These are phyloP conservation scores for Asteroscopus sphinx DNA, from an alignment of 2,888 invertebrate species.

Conservation along the genomic window DNA sequence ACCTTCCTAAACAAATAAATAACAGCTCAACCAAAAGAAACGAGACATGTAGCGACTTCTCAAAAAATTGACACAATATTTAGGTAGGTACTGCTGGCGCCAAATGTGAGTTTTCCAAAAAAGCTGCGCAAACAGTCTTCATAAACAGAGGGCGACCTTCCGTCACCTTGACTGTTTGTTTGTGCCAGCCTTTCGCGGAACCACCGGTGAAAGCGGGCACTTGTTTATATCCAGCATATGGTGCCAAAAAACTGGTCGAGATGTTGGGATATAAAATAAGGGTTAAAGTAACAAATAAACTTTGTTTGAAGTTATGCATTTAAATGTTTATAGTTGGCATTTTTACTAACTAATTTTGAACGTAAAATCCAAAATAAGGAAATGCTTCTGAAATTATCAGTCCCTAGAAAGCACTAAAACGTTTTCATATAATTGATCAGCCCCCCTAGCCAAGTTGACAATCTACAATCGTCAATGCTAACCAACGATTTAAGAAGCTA, in stretches of 20 bases:
- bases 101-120: slow-evolving; percentile 65
- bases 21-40: background rate
- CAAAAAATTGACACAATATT: slow-evolving; percentile 46
- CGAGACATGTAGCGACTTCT: slow-evolving; percentile 21
- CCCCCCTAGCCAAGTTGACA: too few species aligned
- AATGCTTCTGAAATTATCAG: too few species aligned
- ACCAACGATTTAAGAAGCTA: too few species aligned
- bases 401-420: too few species aligned
- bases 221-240: slow-evolving; percentile 66
- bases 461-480: too few species aligned
- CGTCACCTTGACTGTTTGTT: slow-evolving; percentile 73
- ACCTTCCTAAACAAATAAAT: slow-evolving; percentile 26
- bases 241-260: slow-evolving; percentile 58
- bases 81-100: slow-evolving; percentile 38
- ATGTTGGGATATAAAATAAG: slow-evolving; percentile 23
- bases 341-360: too few species aligned
- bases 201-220: slow-evolving; percentile 45
- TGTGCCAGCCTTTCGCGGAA: slow-evolving; percentile 52
- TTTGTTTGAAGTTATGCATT: background rate
- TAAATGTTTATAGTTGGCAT: background rate
- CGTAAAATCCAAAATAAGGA: too few species aligned
- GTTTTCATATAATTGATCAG: too few species aligned
- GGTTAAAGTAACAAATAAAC: slow-evolving; percentile 18
- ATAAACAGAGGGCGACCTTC: slow-evolving; percentile 62
- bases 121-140: slow-evolving; percentile 54